Base-by-base conservation (phyloP, 2,888 invertebrate species). In the Sesia bembeciformis region DNA sequence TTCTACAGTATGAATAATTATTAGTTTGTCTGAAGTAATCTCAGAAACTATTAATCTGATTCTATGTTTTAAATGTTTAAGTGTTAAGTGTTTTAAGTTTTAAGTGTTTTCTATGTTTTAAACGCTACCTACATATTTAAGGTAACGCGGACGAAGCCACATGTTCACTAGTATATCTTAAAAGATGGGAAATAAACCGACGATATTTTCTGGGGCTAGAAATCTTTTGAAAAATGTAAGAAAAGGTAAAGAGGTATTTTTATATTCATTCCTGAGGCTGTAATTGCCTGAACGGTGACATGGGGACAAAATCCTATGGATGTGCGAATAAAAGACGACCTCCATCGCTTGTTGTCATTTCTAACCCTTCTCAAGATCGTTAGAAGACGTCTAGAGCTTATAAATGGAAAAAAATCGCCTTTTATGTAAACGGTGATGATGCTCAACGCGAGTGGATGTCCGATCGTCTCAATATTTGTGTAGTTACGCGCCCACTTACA, bases 291-390 rank as follows among this genome's bases (percentile, higher is more conserved):
- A 66, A 66, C 62, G 68, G 61, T 64, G 63, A 62, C 62, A 64
- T 53, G 59, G 64, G 67, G 61, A 68, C 70, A 67, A 68, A 68
- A 75, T 67, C 66, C 68, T 76, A 71, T 64, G 67, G 66, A 65
- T 65, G 60, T 55, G 52, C 60, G 63, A 67, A 77, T 73, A 75
- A 75, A 72, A 68, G 75, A 62, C 65, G 76, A 70, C 76, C 78
- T 73, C 65, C 63, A 61, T 74, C 71, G 71, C 60, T 65, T 72
- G 67, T 68, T 74, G 73, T 78, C 74, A 70, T 75, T 69, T 68
- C 64, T 62, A 74, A 78, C 79, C 79, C 78, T 74, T 72, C 67
- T 78, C 76, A 78, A 71, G 76, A 74, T 68, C 62, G 65, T 63
- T 61, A 66, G 58, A 60, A 60, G 63, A 69, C 66, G 67, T 70